phyloP scores from a whole-genome alignment of 1,140 invertebrate genomes.

The Neotoxoptera formosana region DNA sequence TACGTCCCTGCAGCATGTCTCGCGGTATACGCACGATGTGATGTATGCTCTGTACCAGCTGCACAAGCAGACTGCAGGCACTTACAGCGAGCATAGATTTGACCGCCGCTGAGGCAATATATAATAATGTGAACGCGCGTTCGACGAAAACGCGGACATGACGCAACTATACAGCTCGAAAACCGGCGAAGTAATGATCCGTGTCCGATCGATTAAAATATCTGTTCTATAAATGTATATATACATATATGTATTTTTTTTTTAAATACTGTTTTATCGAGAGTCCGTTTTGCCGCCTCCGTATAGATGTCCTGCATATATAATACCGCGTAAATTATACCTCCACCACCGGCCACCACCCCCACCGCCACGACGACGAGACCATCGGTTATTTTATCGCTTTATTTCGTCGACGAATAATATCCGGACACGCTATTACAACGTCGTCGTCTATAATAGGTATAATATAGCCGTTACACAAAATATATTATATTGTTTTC shows the following conservation, averaged over 20 bases:
- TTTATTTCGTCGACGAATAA: not conserved
- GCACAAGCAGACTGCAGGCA: too few relatives aligned
- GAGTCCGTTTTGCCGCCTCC: not conserved
- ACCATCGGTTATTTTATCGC: not conserved
- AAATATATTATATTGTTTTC: not conserved
- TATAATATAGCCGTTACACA: not conserved
- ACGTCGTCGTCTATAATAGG: not conserved
- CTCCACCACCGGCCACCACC: not conserved
- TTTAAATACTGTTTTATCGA: slow-evolving; percentile 31
- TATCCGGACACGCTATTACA: not conserved
- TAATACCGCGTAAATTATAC: not conserved
- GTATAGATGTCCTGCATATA: not conserved
- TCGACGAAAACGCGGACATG: too few relatives aligned
- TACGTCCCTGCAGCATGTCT: too few relatives aligned
- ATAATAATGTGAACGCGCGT: too few relatives aligned
- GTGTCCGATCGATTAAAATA: slow-evolving; percentile 52
- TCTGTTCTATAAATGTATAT: not conserved
- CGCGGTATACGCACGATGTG: too few relatives aligned
- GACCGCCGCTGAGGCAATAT: too few relatives aligned
- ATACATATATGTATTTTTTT: not conserved
- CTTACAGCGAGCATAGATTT: too few relatives aligned
- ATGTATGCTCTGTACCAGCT: too few relatives aligned
- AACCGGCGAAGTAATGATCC: slow-evolving; percentile 29
- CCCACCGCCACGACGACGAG: not conserved
- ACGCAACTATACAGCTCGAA: slow-evolving; percentile 21